Conservation (phyloP, 2,888 invertebrate species). For the Lepetodrilus schrolli region DNA sequence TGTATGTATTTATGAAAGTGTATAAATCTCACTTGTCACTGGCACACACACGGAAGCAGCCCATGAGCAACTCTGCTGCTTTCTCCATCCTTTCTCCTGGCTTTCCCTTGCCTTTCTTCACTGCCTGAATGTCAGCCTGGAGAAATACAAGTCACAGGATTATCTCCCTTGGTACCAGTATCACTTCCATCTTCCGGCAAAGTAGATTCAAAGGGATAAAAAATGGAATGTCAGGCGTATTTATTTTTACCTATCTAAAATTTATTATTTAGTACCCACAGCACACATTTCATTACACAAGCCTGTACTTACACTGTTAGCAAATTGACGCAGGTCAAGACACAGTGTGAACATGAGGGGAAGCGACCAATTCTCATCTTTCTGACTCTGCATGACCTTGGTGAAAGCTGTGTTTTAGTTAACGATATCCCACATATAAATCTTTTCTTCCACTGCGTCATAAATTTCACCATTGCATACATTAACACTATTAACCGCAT, state of each 20-base stretch:
- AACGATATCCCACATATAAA: no score
- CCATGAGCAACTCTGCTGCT: conserved; percentile 93
- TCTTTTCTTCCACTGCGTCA: no score
- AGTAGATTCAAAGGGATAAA: no score
- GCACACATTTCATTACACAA: neutral
- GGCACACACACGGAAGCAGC: conserved; percentile 94
- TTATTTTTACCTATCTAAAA: no score
- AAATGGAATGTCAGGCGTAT: no score
- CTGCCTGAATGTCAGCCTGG: conserved; percentile 81
- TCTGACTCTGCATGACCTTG: conserved; percentile 88
- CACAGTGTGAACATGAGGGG: conserved; percentile 93
- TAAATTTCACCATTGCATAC: no score
- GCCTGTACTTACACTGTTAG: conserved; percentile 74
- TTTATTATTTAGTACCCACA: no score
- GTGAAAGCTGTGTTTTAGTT: conserved; percentile 79
- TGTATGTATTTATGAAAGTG: no score
- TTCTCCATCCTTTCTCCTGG: conserved; percentile 87
- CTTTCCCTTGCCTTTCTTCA: conserved; percentile 72
- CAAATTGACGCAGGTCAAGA: conserved; percentile 87
- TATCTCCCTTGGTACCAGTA: no score
- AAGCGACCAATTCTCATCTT: conserved; percentile 97
- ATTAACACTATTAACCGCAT: no score
- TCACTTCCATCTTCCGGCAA: no score
- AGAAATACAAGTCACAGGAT: no score
- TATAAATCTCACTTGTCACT: conserved; percentile 87